Percentiles rank a stretch among this genome's conserved stretches.
These are phyloP conservation scores for Tethya wilhelma DNA, from an alignment of 37 sponge, comb jelly and placozoan genomes.

Conservation along the genomic window DNA sequence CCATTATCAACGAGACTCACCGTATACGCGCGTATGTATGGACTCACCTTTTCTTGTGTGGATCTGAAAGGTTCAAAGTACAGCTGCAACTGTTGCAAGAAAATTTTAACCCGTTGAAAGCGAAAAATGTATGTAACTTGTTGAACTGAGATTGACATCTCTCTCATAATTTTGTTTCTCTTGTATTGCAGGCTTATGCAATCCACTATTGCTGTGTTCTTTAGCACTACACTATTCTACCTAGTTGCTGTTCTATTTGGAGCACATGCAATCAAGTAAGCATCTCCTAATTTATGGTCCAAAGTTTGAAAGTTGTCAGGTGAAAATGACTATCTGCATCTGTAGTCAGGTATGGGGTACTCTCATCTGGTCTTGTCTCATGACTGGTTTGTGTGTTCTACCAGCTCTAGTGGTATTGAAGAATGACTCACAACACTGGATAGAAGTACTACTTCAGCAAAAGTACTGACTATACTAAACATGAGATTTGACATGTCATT, in stretches of 20 bases:
- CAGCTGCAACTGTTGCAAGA: not conserved
- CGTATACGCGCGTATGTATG: too few relatives aligned
- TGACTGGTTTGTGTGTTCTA: not conserved
- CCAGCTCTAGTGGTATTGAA: not conserved
- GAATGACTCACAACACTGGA: not conserved
- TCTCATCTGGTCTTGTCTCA: not conserved
- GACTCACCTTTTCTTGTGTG: too few relatives aligned
- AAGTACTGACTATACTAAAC: too few relatives aligned
- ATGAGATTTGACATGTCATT: too few relatives aligned
- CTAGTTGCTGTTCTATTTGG: slow-evolving; percentile 58
- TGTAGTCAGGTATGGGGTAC: not conserved
- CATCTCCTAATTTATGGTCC: too few relatives aligned
- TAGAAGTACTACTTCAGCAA: not conserved
- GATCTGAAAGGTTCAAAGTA: not conserved
- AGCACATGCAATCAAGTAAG: slow-evolving; percentile 37
- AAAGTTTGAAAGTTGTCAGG: not conserved
- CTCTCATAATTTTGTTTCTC: too few relatives aligned
- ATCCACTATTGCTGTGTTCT: too few relatives aligned
- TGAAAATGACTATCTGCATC: not conserved
- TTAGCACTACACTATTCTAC: slow-evolving; percentile 1
- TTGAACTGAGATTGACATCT: too few relatives aligned
- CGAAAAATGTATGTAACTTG: too few relatives aligned
- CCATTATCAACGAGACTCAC: too few relatives aligned
- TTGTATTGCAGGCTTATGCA: too few relatives aligned
- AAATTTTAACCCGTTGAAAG: too few relatives aligned